Evolutionary conservation across 2,113 vertebrate species (phyloP), one percentile per base, ranked within the genome.

Genomic region (Misgurnus mizolepis): DNA sequence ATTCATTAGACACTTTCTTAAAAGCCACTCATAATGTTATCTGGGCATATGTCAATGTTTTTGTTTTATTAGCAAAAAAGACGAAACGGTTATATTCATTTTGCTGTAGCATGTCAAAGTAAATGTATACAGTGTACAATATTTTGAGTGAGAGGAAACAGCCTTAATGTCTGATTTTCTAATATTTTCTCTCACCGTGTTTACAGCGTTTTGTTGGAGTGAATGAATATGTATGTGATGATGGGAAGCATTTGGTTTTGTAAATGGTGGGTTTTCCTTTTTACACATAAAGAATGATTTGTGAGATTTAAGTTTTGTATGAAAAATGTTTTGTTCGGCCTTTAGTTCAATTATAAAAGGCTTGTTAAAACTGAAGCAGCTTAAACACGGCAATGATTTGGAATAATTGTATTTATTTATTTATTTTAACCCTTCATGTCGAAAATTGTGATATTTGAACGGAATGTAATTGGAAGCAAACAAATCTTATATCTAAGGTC

Each of bases 21-120:
- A 78, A 86, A 88, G 34, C 65, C 71, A 75, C 72, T 87, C 58
- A 76, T 88, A 18, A 83, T 94, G 78, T 86, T 88, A 80, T 88
- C 77, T 85, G 68, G 84, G 88, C 62, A 72, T 78, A 65, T 65
- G 65, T 87, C 80, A 60, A 70, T 83, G 70, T 50, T 74, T 93
- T 93, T 92, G 90, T 89, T 93, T 94, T 94, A 93, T 94, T 91
- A 81, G 73, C 76, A 81, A 76, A 89, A 89, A 77, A 49, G 72
- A 34, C 27, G 67, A 65, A 82, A 89, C 76, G 83, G 82, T 88
- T 90, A 86, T 87, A 87, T 81, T 90, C 88, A 94, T 95, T 96
- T 93, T 94, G 95, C 95, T 91, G 93, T 93, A 95, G 97, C 97
- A 98, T 99, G 97, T 96, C 83, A 93, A 93, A 93, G 95, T 96